Evolutionary conservation across 2,113 vertebrate species (phyloP), one percentile per base, ranked within the genome.

Genomic region (Tinamus guttatus): DNA sequence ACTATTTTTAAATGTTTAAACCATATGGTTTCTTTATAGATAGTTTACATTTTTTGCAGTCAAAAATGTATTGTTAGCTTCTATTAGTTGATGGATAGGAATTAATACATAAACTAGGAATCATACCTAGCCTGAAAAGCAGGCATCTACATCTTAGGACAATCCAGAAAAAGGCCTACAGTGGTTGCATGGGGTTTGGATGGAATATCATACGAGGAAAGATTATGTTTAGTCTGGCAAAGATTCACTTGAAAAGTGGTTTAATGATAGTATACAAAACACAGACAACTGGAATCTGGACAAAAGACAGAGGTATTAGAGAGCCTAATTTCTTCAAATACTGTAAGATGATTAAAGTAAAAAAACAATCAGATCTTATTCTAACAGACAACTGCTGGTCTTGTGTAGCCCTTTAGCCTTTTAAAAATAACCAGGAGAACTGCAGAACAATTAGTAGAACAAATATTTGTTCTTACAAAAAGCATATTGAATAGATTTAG

Each of bases 401-500:
- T 91, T 93, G 45, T 73, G 38, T 65, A 96, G 89, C 87, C 85
- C 78, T 97, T 94, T 89, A 92, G 65, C 75, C 84, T 94, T 97
- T 97, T 90, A 96, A 96, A 97, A 96, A 96, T 96, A 97, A 96
- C 92, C 91, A 90, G 63, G 87, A 96, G 95, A 97, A 97, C 84
- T 82, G 82, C 80, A 93, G 97, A 97, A 97, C 96, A 97, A 97
- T 97, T 97, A 97, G 96, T 32, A 96, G 96, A 96, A 94, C 92
- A 97, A 97, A 97, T 97, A 97, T 97, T 97, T 97, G 94, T 94
- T 96, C 97, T 97, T 96, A 84, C 25, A 0, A 91, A 97, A 94
- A 96, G 92, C 96, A 97, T 97, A 97, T 97, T 96, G 96, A 96
- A 97, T 97, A 97, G 96, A 97, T 97, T 97, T 97, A 89, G 94